Percentiles rank a stretch among this genome's conserved stretches.
Conservation (phyloP, 92 coral and sea anemone genomes). For the Actinernus sp. region DNA sequence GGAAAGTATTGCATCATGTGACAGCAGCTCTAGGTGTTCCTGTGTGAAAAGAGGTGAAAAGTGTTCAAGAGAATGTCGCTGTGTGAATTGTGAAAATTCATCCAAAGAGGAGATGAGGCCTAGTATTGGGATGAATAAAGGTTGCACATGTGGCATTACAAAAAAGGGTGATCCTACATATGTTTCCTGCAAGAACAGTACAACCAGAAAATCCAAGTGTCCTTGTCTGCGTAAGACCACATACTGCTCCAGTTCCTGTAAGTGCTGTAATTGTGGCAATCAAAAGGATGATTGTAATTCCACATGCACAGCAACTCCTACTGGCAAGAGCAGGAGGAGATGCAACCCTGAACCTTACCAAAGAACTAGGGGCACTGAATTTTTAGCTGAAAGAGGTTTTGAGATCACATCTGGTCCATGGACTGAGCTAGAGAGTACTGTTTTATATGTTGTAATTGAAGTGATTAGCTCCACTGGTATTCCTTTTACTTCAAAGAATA, state of each 20-base stretch:
- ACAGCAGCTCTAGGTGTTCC: background rate
- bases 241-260: background rate
- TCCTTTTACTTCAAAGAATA: background rate
- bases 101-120: background rate
- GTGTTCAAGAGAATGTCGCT: background rate
- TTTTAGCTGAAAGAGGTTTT: background rate
- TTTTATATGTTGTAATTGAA: background rate
- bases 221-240: background rate
- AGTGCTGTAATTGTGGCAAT: background rate
- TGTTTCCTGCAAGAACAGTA: background rate
- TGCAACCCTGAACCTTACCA: constrained; percentile 6
- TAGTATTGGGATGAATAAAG: background rate
- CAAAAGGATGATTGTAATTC: background rate
- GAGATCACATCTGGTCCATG: background rate
- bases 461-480: background rate
- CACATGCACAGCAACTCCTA: background rate
- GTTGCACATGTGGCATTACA: background rate
- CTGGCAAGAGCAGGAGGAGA: background rate
- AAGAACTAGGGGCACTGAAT: background rate
- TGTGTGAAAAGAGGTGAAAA: background rate
- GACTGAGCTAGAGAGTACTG: background rate
- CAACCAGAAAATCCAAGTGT: background rate
- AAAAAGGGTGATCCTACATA: background rate
- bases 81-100: background rate
- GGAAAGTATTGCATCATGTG: background rate